phyloP scores from a whole-genome alignment of 2,113 vertebrate species.

The Ursus arctos region DNA sequence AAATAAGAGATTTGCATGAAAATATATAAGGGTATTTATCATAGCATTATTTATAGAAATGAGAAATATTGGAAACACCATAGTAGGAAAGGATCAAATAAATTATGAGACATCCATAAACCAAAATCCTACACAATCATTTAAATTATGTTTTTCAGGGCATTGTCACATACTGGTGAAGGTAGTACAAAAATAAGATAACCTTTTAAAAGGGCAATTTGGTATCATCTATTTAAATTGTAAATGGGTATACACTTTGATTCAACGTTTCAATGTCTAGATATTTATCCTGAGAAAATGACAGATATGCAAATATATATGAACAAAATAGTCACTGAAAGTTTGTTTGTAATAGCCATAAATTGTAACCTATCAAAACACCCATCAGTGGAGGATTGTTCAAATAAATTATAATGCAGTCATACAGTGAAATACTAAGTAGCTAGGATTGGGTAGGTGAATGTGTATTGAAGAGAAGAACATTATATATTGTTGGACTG shows the following conservation, averaged over 20 bases:
- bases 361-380: background rate
- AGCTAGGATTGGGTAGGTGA: background rate
- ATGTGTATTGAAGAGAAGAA: background rate
- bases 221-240: conserved; percentile 26
- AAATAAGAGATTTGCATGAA: conserved; percentile 3
- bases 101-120: conserved; percentile 15
- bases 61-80: conserved; percentile 2
- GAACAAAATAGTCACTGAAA: background rate
- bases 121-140: background rate
- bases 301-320: background rate
- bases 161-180: background rate
- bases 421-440: background rate
- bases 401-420: background rate
- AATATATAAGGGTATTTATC: background rate
- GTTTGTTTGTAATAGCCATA: background rate
- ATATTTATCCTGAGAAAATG: conserved; percentile 55
- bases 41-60: conserved; percentile 25
- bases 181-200: background rate
- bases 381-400: background rate
- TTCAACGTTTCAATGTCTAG: conserved; percentile 27
- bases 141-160: conserved; percentile 48
- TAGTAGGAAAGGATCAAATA: conserved; percentile 28
- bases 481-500: background rate
- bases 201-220: conserved; percentile 26
- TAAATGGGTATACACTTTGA: background rate